Conservation (phyloP, 2,113 vertebrate genomes). For the Panthera uncia region DNA sequence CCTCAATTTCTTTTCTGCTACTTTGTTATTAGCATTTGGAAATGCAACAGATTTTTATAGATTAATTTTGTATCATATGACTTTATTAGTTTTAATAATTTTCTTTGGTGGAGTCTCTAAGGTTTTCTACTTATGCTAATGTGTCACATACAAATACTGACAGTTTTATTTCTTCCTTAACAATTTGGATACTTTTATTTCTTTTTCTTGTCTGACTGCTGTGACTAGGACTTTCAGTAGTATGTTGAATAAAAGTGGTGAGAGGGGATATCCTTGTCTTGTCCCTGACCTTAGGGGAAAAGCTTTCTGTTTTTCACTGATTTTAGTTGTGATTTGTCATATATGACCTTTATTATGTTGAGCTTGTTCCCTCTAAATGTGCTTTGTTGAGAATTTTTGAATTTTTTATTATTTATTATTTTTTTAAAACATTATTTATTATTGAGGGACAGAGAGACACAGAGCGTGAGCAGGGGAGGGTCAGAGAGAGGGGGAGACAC, state of each 20-base stretch:
- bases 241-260: neutral
- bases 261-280: neutral
- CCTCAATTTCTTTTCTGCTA: neutral
- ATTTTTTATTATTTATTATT: too few species aligned
- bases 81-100: neutral
- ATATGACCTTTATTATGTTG: neutral
- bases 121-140: neutral
- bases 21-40: neutral
- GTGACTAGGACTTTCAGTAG: neutral
- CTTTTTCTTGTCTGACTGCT: neutral
- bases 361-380: neutral
- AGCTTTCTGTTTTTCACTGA: neutral
- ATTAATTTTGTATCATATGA: neutral
- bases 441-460: too few species aligned
- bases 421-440: too few species aligned
- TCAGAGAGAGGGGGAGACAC: too few species aligned
- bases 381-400: neutral
- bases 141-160: too few species aligned
- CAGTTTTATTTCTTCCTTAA: neutral
- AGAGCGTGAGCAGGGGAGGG: too few species aligned
- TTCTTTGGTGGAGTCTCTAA: neutral
- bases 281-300: neutral
- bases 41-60: neutral
- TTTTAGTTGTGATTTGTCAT: neutral
- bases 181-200: neutral